phyloP scores from a whole-genome alignment of 2,113 vertebrate genomes.

The Lagopus leucura region DNA sequence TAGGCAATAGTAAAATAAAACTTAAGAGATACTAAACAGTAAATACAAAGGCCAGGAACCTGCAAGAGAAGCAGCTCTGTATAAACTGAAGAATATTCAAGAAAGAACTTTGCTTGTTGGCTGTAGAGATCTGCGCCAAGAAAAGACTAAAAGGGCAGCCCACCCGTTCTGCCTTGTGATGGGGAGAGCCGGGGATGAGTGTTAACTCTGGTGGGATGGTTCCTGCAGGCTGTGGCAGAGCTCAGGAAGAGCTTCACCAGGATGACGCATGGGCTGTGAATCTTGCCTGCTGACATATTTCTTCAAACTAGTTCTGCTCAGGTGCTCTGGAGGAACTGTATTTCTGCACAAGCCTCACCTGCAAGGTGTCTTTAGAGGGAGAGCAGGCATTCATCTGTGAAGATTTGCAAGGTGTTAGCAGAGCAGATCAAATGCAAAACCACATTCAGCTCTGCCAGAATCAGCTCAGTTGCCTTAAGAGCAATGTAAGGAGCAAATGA shows the following conservation, averaged over 20 bases:
- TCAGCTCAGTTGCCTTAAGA: not conserved
- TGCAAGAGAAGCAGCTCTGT: not conserved
- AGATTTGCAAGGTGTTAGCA: not conserved
- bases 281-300: slow-evolving; percentile 20
- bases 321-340: not conserved
- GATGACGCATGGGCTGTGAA: not conserved
- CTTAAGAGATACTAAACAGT: not conserved
- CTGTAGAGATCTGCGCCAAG: not conserved
- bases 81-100: not conserved
- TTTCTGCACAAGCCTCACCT: not conserved
- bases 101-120: not conserved
- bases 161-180: not conserved
- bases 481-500: not conserved
- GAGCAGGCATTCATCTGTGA: not conserved
- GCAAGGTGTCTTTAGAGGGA: not conserved
- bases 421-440: not conserved
- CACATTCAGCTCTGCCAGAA: not conserved
- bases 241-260: not conserved
- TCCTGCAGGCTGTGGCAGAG: not conserved
- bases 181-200: rapidly evolving
- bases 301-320: slow-evolving; percentile 20
- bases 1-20: not conserved
- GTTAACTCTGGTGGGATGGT: not conserved
- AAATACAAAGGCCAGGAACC: not conserved
- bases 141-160: not conserved